These are phyloP conservation scores for Cetonia aurata DNA, from an alignment of 2,888 invertebrate genomes.

Conservation along the genomic window DNA sequence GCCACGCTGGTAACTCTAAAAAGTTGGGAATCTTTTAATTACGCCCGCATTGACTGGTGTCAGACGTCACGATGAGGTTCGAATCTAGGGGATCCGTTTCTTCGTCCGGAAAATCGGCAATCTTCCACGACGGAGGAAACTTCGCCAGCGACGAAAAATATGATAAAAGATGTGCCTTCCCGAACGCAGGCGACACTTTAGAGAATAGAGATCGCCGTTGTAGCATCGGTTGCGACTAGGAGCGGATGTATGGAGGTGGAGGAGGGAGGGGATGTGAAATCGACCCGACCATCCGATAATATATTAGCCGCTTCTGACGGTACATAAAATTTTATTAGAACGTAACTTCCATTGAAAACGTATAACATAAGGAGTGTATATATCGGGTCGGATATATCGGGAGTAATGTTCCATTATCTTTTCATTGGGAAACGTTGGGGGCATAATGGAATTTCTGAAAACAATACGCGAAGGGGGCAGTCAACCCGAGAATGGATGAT, in stretches of 20 bases:
- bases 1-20: constrained; percentile 9
- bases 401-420: constrained; percentile 44
- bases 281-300: constrained; percentile 28
- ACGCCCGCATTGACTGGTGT: not conserved
- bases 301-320: constrained; percentile 38
- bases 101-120: constrained; percentile 34
- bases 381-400: constrained; percentile 38
- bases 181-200: constrained; percentile 10
- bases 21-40: constrained; percentile 32
- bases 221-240: not conserved
- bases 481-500: not conserved
- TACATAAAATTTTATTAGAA: constrained; percentile 43
- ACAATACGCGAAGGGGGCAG: constrained; percentile 10
- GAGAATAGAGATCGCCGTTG: constrained; percentile 10
- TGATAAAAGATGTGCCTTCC: constrained; percentile 30
- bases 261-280: not conserved
- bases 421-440: constrained; percentile 37
- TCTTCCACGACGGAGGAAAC: constrained; percentile 17
- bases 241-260: not conserved
- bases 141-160: constrained; percentile 29
- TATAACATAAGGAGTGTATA: constrained; percentile 41
- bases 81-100: not conserved
- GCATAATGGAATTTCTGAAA: constrained; percentile 42
- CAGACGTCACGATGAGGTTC: not conserved
- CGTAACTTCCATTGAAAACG: constrained; percentile 41